phyloP scores from a whole-genome alignment of 2,113 vertebrate genomes.

The Cryptomyrus ogoouensis region DNA sequence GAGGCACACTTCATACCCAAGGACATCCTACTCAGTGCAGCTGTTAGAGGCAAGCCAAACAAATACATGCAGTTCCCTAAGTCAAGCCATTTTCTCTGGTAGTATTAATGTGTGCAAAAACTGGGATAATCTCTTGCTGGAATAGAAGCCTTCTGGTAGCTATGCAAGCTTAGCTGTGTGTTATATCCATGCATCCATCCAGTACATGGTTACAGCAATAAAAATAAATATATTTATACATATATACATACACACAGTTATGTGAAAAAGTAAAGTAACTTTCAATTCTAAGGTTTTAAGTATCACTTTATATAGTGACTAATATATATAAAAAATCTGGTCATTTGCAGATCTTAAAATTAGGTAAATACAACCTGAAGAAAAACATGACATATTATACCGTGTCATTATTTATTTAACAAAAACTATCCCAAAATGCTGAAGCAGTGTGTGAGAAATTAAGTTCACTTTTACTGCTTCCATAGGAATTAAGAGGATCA shows the following conservation, averaged over 20 bases:
- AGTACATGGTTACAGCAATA: background rate
- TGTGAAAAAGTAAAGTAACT: no score
- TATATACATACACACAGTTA: no score
- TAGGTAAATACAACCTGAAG: no score
- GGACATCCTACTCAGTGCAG: background rate
- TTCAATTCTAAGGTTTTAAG: no score
- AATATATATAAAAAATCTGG: background rate
- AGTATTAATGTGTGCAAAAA: background rate
- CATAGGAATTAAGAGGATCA: background rate
- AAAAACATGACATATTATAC: background rate
- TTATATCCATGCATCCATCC: background rate
- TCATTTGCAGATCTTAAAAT: background rate
- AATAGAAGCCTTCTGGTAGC: background rate
- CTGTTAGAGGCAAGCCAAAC: slow-evolving; percentile 4
- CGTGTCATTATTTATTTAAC: background rate
- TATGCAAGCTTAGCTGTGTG: background rate
- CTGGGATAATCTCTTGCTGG: background rate
- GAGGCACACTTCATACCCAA: background rate
- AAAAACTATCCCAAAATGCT: background rate
- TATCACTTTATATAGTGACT: no score
- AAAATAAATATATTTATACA: background rate
- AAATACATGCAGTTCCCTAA: background rate
- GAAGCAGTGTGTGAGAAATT: background rate
- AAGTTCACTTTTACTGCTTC: background rate
- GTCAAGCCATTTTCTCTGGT: background rate